Conservation (phyloP, 2,797 vertebrate species). For the Lateolabrax maculatus region DNA sequence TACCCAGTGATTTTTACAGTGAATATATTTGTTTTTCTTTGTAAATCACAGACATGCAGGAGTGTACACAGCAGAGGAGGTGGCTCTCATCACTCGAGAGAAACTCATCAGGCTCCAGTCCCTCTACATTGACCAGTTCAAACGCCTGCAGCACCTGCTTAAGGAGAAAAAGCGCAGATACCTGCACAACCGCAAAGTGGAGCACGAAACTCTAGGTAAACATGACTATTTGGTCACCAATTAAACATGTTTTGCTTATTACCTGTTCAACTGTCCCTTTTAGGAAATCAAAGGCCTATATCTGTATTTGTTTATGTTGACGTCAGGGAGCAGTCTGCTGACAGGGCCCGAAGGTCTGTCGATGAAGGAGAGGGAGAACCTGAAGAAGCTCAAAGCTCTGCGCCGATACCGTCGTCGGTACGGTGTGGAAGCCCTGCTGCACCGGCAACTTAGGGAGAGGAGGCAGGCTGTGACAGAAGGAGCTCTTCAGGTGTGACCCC, state of each 20-base stretch:
- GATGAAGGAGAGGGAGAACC: slow-evolving; percentile 92
- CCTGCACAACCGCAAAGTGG: slow-evolving; percentile 92
- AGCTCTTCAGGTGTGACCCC: slow-evolving; percentile 87
- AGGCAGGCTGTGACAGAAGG: slow-evolving; percentile 92
- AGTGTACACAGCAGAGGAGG: slow-evolving; percentile 97
- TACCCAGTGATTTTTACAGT: not conserved
- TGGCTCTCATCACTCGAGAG: slow-evolving; percentile 95
- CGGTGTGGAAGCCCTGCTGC: slow-evolving; percentile 95
- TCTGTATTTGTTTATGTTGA: not conserved
- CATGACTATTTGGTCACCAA: not conserved
- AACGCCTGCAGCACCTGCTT: slow-evolving; percentile 95
- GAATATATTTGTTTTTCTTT: not conserved
- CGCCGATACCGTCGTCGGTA: slow-evolving; percentile 95
- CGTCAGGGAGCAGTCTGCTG: slow-evolving; percentile 92
- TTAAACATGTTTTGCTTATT: not conserved
- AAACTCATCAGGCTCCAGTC: slow-evolving; percentile 98
- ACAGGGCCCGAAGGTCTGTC: slow-evolving; percentile 93
- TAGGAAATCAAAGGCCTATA: not conserved
- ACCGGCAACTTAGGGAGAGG: slow-evolving; percentile 93
- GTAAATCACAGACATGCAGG: slow-evolving; percentile 90
- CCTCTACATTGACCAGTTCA: slow-evolving; percentile 99
- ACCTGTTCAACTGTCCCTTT: not conserved
- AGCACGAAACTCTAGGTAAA: slow-evolving; percentile 92
- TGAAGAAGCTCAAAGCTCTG: slow-evolving; percentile 95
- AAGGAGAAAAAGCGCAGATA: slow-evolving; percentile 96